Evolutionary conservation across 2,797 vertebrate species (phyloP), one percentile per base, ranked within the genome.

Genomic region (Chromis chromis): DNA sequence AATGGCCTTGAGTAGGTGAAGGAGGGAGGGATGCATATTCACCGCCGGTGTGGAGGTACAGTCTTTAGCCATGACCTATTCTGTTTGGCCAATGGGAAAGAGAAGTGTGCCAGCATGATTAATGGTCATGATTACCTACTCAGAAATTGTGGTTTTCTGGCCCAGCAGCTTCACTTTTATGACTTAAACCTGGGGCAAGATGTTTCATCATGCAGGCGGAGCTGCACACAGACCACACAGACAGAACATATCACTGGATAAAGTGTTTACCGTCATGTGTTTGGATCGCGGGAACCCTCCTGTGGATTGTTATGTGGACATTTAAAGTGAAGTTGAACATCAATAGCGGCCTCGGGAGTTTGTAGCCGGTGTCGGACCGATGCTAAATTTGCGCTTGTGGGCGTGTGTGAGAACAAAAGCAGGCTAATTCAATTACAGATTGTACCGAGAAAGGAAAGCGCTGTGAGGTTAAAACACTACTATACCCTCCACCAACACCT

Each of bases 51-150:
- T 78, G 57, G 62, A 76, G 76, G 85, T 81, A 58, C 81, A 83
- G 84, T 94, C 85, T 88, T 89, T 86, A 88, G 86, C 90, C 88
- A 71, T 92, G 91, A 93, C 93, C 92, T 84, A 84, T 87, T 92
- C 86, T 87, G 89, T 83, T 76, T 87, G 79, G 90, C 88, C 92
- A 88, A 88, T 92, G 91, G 92, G 91, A 93, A 89, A 90, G 88
- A 90, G 88, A 49, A 88, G 87, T 58, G 76, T 89, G 71, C 69
- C 84, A 53, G 28, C 39, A 69, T 96, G 95, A 97, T 96, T 95
- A 96, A 97, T 95, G 94, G 87, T 93, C 92, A 84, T 94, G 94
- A 97, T 97, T 95, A 96, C 93, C 89, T 94, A 81, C 90, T 93
- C 92, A 81, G 93, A 95, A 93, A 94, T 93, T 96, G 94, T 93